Percentiles rank a stretch among this genome's conserved stretches.
phyloP scores from a whole-genome alignment of 2,888 invertebrate genomes.

The Taenaris catops region DNA sequence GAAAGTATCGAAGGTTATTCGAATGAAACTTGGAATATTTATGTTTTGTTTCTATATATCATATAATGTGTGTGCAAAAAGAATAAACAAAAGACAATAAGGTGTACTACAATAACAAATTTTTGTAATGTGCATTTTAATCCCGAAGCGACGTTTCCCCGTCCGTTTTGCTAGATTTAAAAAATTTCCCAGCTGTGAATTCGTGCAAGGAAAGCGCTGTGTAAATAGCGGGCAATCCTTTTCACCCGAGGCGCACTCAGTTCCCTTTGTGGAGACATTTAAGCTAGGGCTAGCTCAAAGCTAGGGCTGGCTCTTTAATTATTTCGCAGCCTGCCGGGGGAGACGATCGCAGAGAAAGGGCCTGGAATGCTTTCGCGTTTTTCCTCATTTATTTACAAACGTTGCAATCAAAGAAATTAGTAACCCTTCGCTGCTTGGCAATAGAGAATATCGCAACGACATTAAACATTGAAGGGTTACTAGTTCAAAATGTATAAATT shows the following conservation, averaged over 20 bases:
- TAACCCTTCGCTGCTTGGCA: conserved; percentile 2
- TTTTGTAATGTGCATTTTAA: conserved; percentile 13
- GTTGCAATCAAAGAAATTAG: conserved; percentile 19
- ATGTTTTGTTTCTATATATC: too few relatives aligned
- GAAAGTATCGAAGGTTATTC: too few relatives aligned
- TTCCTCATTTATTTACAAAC: conserved; percentile 26
- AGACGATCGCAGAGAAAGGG: conserved; percentile 36
- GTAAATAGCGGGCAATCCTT: conserved; percentile 47
- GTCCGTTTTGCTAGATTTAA: conserved; percentile 27
- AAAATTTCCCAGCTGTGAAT: conserved; percentile 27
- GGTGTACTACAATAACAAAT: too few relatives aligned
- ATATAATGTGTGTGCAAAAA: too few relatives aligned
- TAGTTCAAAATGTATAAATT: too few relatives aligned
- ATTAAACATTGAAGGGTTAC: too few relatives aligned
- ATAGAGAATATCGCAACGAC: too few relatives aligned
- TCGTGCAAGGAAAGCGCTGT: conserved; percentile 33
- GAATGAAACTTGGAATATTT: too few relatives aligned
- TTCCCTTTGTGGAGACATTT: conserved; percentile 51
- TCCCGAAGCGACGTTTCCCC: conserved; percentile 15
- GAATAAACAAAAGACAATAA: too few relatives aligned
- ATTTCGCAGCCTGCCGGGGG: conserved; percentile 49
- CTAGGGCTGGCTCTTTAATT: conserved; percentile 59
- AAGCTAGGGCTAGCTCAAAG: conserved; percentile 53
- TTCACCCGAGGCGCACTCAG: conserved; percentile 53
- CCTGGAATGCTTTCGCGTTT: conserved; percentile 32